phyloP scores from a whole-genome alignment of 2,113 vertebrate genomes.

The Addax nasomaculatus region DNA sequence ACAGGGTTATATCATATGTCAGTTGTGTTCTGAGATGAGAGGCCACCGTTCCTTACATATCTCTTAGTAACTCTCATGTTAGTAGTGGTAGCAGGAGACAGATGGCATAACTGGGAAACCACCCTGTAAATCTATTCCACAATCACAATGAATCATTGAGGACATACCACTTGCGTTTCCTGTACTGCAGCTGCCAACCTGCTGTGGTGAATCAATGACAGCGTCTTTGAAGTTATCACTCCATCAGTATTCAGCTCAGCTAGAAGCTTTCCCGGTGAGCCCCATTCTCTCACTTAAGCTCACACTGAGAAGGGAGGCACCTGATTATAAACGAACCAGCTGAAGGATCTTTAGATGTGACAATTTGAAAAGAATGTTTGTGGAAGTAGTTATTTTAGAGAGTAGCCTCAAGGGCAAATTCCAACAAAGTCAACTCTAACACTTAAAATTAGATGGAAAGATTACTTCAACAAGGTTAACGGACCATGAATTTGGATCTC shows the following conservation, averaged over 20 bases:
- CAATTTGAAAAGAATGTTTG: conserved; percentile 28
- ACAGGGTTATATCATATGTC: neutral
- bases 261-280: neutral
- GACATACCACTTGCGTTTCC: neutral
- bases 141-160: neutral
- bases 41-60: neutral
- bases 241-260: neutral
- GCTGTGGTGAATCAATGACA: neutral
- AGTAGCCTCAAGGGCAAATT: conserved; percentile 1
- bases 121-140: neutral
- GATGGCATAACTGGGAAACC: neutral
- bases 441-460: neutral
- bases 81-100: neutral
- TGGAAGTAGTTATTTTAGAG: neutral
- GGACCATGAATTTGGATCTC: neutral
- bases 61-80: neutral
- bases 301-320: neutral
- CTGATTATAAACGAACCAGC: conserved; percentile 5
- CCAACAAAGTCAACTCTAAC: neutral
- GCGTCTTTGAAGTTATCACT: conserved; percentile 27
- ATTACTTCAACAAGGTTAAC: neutral
- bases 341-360: conserved; percentile 11
- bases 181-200: neutral
- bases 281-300: neutral
- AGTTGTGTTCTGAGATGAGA: neutral